phyloP scores from a whole-genome alignment of 2,113 vertebrate genomes.

The Toxostoma redivivum region DNA sequence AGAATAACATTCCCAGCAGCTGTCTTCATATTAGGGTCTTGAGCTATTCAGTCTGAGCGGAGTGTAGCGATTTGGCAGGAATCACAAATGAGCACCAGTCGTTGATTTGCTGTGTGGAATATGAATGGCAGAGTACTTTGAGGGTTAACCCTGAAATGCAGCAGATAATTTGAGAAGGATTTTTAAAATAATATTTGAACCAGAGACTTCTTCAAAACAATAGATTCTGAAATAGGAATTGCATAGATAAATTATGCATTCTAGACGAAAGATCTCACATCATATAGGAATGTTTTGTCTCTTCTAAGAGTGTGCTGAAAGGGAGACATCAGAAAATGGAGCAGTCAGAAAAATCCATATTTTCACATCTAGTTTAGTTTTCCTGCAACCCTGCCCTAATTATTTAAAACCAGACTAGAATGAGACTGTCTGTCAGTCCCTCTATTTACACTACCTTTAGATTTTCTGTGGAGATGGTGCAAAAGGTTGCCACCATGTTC shows the following conservation, averaged over 20 bases:
- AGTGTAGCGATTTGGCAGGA: not conserved
- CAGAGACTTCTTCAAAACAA: conserved; percentile 17
- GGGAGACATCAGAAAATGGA: conserved; percentile 5
- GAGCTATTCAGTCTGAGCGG: not conserved
- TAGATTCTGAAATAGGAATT: conserved; percentile 4
- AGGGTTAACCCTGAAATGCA: conserved; percentile 10
- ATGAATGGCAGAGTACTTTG: not conserved
- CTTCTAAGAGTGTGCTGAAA: not conserved
- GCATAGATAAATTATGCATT: conserved; percentile 57
- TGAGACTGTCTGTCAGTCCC: not conserved
- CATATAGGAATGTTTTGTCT: conserved; percentile 4
- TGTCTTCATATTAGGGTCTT: conserved; percentile 26
- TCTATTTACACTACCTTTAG: not conserved
- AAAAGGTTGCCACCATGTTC: not conserved
- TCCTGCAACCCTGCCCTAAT: not conserved
- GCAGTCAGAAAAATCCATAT: conserved; percentile 28
- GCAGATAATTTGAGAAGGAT: not conserved
- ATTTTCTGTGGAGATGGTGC: not conserved
- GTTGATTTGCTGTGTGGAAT: not conserved
- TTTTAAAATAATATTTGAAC: not conserved
- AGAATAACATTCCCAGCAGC: not conserved
- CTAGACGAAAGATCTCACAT: not conserved
- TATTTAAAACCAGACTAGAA: not conserved
- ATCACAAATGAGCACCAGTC: conserved; percentile 26
- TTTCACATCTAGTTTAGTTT: not conserved